These are phyloP conservation scores for Drosophila macrospina DNA, from an alignment of 2,888 invertebrate genomes.

Conservation along the genomic window DNA sequence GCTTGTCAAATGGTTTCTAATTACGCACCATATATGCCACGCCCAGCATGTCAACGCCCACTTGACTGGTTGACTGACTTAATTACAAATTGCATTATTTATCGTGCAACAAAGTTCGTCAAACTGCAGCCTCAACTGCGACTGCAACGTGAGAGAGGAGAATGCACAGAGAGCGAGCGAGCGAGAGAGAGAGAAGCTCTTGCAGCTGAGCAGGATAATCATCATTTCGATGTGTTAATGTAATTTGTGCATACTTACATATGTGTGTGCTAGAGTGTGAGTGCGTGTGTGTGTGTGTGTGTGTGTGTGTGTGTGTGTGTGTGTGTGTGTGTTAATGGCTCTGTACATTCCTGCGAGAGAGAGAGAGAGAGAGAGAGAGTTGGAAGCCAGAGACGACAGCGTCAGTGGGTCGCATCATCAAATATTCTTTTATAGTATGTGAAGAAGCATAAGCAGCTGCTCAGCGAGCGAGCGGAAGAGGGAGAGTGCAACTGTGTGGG, in stretches of 20 bases:
- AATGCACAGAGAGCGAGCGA: neutral
- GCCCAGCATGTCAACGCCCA: constrained; percentile 35
- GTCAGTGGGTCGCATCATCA: constrained; percentile 43
- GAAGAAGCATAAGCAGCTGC: constrained; percentile 37
- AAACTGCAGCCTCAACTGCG: constrained; percentile 54
- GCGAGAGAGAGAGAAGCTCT: neutral
- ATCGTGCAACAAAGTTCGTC: constrained; percentile 78
- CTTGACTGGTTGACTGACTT: constrained; percentile 72
- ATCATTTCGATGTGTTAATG: constrained; percentile 72
- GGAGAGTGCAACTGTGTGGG: constrained; percentile 30
- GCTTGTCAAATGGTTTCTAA: constrained; percentile 63
- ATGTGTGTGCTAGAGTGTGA: neutral
- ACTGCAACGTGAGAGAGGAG: neutral
- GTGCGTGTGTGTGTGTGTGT: constrained; percentile 2
- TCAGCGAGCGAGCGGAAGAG: neutral
- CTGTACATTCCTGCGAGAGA: neutral
- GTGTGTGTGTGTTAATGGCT: constrained; percentile 50
- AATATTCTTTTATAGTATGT: constrained; percentile 57
- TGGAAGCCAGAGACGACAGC: neutral
- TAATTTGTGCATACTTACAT: constrained; percentile 37
- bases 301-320: constrained; percentile 3
- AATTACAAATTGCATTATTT: constrained; percentile 81
- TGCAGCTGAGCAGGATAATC: constrained; percentile 59
- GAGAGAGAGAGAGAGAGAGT: neutral
- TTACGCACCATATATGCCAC: constrained; percentile 52